These are phyloP conservation scores for Temnopleurus reevesii DNA, from an alignment of 53 echinoderm and acorn worm genomes.

Conservation along the genomic window DNA sequence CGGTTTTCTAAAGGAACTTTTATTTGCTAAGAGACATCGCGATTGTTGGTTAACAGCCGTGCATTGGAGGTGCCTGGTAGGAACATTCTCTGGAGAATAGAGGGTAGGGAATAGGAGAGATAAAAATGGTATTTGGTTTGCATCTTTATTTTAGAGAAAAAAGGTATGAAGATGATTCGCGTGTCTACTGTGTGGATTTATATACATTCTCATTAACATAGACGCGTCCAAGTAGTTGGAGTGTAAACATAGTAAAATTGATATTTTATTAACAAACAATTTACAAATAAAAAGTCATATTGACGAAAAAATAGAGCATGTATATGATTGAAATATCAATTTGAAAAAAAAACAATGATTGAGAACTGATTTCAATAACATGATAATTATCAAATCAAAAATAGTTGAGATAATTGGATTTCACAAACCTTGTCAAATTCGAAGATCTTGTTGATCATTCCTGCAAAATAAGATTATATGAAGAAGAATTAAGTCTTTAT, in stretches of 20 bases:
- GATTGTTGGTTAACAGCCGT: not conserved
- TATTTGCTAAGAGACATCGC: conserved; percentile 5
- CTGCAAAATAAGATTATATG: conserved; percentile 54
- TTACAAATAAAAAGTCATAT: too few relatives aligned
- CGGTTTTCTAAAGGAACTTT: not conserved
- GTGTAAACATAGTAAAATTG: too few relatives aligned
- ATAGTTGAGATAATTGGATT: too few relatives aligned
- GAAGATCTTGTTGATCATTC: conserved; percentile 96
- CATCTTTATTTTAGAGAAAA: not conserved
- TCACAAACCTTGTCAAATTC: conserved; percentile 94
- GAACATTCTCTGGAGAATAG: not conserved
- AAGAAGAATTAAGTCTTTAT: not conserved
- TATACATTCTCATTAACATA: too few relatives aligned
- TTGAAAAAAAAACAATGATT: too few relatives aligned
- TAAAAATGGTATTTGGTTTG: not conserved
- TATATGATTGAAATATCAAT: too few relatives aligned
- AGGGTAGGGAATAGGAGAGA: not conserved
- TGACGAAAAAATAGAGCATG: too few relatives aligned
- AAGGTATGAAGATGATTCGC: not conserved
- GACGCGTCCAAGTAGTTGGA: too few relatives aligned
- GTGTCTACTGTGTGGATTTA: not conserved
- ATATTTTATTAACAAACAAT: too few relatives aligned
- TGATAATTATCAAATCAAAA: too few relatives aligned
- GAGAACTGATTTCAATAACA: too few relatives aligned
- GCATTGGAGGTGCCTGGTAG: conserved; percentile 3